Conservation (phyloP, 2,113 vertebrate genomes). For the Coptodon rendalli region DNA sequence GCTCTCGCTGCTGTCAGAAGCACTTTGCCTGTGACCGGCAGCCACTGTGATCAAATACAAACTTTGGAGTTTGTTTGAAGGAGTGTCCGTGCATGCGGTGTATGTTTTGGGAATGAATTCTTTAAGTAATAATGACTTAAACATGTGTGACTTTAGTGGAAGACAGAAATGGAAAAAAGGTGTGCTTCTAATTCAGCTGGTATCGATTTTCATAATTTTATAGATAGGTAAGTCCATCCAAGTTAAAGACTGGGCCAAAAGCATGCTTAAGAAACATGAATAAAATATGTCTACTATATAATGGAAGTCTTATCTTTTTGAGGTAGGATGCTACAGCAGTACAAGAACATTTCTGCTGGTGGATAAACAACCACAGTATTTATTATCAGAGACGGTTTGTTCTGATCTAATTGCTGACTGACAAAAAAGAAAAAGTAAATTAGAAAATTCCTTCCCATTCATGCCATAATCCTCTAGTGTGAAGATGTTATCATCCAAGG, state of each 20-base stretch:
- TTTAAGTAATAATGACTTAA: constrained; percentile 33
- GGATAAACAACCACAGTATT: not conserved
- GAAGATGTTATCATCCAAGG: constrained; percentile 3
- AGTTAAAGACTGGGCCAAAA: not conserved
- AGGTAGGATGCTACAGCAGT: not conserved
- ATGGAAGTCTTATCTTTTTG: not conserved
- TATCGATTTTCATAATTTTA: constrained; percentile 29
- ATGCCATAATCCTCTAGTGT: not conserved
- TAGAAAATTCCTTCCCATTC: not conserved
- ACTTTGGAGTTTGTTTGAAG: constrained; percentile 41
- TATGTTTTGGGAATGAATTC: constrained; percentile 5
- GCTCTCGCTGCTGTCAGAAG: constrained; percentile 43
- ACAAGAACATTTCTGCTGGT: not conserved
- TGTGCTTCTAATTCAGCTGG: constrained; percentile 42
- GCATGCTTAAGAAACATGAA: not conserved
- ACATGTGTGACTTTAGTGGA: constrained; percentile 23
- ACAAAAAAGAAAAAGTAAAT: not conserved
- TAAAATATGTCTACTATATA: not conserved
- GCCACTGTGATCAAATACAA: constrained; percentile 32
- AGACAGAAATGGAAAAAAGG: constrained; percentile 11
- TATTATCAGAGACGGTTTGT: not conserved
- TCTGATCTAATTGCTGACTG: not conserved
- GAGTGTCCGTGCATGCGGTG: constrained; percentile 1
- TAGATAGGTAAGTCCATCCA: not conserved
- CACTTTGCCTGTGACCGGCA: constrained; percentile 28